Conservation (phyloP, 2,113 vertebrate species). For the Gymnogyps californianus region DNA sequence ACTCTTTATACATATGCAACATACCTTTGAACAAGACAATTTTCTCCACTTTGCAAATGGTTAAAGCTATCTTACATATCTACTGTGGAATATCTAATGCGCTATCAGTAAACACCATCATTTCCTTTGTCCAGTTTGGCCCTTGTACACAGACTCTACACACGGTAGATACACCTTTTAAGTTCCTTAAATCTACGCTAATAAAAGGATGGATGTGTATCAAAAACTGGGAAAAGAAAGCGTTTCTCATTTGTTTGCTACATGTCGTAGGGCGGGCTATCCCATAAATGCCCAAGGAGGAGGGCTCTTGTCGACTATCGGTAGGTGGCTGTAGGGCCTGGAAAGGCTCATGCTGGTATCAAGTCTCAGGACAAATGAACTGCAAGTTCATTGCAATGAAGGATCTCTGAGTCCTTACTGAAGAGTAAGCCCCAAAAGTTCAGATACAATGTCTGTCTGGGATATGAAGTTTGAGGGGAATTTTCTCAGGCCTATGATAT, state of each 20-base stretch:
- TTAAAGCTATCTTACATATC: neutral
- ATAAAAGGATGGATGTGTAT: neutral
- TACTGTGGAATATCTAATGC: neutral
- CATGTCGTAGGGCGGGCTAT: neutral
- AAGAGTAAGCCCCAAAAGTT: neutral
- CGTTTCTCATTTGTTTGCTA: neutral
- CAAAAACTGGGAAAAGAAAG: neutral
- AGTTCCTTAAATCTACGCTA: neutral
- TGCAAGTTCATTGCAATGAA: neutral
- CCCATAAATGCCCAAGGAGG: neutral
- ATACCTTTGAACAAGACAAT: neutral
- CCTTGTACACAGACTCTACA: rapidly evolving
- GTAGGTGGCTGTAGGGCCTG: neutral
- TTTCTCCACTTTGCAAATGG: neutral
- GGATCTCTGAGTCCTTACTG: neutral
- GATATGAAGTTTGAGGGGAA: neutral
- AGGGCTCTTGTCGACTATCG: rapidly evolving
- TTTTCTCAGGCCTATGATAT: neutral
- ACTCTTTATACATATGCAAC: neutral
- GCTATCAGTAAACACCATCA: neutral
- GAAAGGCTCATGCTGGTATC: neutral
- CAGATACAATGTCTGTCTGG: neutral
- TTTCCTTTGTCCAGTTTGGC: neutral
- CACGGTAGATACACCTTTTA: neutral
- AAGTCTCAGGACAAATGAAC: neutral